A percentile compares a stretch with the other conserved stretches of the same genome.
These are phyloP conservation scores for Limnephilus auricula DNA, from an alignment of 2,888 invertebrate species.

Conservation along the genomic window DNA sequence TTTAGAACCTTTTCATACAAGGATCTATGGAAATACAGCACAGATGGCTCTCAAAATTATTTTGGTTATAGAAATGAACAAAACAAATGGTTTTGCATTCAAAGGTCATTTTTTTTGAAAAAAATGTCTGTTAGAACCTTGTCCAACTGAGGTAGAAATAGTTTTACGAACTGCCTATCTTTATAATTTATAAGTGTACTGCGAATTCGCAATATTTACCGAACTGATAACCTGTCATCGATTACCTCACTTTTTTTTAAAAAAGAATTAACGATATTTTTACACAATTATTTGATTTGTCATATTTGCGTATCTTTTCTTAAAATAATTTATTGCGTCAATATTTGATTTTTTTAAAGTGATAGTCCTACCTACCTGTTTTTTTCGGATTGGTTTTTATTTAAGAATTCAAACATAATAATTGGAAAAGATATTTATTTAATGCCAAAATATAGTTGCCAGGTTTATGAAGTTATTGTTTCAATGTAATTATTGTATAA, in stretches of 20 bases:
- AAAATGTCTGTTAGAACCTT: no score
- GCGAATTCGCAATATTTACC: neutral
- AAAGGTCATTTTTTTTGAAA: no score
- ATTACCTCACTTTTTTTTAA: neutral
- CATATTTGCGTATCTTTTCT: neutral
- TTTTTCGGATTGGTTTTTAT: neutral
- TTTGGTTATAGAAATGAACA: no score
- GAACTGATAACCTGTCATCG: neutral
- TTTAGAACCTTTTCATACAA: no score
- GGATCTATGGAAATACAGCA: no score
- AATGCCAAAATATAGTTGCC: neutral
- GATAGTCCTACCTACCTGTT: neutral
- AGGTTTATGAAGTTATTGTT: neutral
- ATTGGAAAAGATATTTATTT: neutral
- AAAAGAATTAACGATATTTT: neutral
- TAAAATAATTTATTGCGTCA: slow-evolving; percentile 2
- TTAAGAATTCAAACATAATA: neutral
- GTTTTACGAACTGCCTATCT: neutral
- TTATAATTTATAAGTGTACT: neutral
- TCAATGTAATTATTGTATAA: neutral
- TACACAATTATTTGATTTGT: neutral
- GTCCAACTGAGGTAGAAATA: no score
- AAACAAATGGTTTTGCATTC: no score
- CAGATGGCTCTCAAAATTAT: no score
- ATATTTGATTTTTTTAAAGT: neutral